phyloP scores from a whole-genome alignment of 2,113 vertebrate genomes.

The Colossoma macropomum region DNA sequence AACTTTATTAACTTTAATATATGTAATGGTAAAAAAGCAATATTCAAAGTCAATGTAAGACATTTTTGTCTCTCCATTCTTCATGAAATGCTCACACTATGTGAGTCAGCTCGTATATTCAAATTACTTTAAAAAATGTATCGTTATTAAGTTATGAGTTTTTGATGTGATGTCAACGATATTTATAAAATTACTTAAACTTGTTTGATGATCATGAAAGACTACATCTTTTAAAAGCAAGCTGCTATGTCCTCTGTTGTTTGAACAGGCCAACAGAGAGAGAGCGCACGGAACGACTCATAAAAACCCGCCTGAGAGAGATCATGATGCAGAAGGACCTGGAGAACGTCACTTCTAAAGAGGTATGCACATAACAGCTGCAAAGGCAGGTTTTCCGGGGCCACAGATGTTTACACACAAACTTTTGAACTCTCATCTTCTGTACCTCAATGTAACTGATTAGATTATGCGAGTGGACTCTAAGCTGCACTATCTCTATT shows the following conservation, averaged over 20 bases:
- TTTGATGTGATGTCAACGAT: too few species aligned
- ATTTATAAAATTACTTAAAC: too few species aligned
- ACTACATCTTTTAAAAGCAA: background rate
- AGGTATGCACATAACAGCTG: constrained; percentile 77
- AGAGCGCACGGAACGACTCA: constrained; percentile 92
- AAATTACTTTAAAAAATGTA: too few species aligned
- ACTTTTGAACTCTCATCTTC: background rate
- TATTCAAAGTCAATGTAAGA: too few species aligned
- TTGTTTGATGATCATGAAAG: background rate
- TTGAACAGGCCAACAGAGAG: constrained; percentile 90
- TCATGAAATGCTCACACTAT: too few species aligned
- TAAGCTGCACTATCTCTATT: background rate
- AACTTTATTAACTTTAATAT: too few species aligned
- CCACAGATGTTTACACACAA: background rate
- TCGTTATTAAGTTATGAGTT: too few species aligned
- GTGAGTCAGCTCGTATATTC: too few species aligned
- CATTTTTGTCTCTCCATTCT: too few species aligned
- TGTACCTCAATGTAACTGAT: background rate
- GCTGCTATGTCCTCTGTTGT: constrained; percentile 24
- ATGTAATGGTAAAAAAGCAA: too few species aligned
- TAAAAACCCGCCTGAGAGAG: constrained; percentile 92
- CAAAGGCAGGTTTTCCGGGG: background rate
- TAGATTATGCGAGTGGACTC: background rate
- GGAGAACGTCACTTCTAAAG: constrained; percentile 97
- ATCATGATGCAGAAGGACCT: constrained; percentile 99